phyloP scores from a whole-genome alignment of 92 coral and sea anemone species.

The Micromussa lordhowensis region DNA sequence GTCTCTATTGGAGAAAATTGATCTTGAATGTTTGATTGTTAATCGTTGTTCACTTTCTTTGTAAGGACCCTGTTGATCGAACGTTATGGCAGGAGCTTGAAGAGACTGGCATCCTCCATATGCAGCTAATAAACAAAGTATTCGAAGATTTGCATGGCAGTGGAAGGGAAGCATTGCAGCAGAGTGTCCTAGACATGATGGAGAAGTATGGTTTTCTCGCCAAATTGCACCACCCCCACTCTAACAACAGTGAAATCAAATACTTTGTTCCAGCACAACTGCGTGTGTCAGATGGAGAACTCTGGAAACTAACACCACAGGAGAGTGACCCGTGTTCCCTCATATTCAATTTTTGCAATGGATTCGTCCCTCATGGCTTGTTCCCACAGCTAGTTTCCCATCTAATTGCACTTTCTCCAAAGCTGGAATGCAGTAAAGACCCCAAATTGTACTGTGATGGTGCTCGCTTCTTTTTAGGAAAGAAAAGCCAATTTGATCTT shows the following conservation, averaged over 20 bases:
- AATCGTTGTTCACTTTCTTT: neutral
- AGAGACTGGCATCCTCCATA: conserved; percentile 47
- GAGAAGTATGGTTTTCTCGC: conserved; percentile 59
- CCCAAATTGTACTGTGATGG: conserved; percentile 61
- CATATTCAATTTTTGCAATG: conserved; percentile 42
- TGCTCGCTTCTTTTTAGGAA: conserved; percentile 48
- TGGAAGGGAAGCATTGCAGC: conserved; percentile 22
- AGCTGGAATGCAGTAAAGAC: conserved; percentile 19
- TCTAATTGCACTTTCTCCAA: conserved; percentile 29
- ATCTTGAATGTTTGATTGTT: neutral
- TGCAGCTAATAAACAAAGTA: conserved; percentile 36
- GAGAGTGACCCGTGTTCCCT: conserved; percentile 52
- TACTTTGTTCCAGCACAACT: conserved; percentile 68
- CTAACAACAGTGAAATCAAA: neutral
- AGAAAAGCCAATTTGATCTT: conserved; percentile 53
- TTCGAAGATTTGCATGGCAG: conserved; percentile 17
- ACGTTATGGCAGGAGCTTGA: conserved; percentile 53
- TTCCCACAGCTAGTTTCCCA: conserved; percentile 61
- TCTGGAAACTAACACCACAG: conserved; percentile 21
- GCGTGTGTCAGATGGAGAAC: conserved; percentile 21
- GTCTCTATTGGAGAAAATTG: too few species aligned
- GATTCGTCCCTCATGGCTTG: conserved; percentile 67
- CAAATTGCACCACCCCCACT: conserved; percentile 17
- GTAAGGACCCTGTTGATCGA: conserved; percentile 51
- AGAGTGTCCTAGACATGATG: conserved; percentile 57